Base-by-base conservation (phyloP, 2,113 vertebrate genomes). In the Barbus barbus region DNA sequence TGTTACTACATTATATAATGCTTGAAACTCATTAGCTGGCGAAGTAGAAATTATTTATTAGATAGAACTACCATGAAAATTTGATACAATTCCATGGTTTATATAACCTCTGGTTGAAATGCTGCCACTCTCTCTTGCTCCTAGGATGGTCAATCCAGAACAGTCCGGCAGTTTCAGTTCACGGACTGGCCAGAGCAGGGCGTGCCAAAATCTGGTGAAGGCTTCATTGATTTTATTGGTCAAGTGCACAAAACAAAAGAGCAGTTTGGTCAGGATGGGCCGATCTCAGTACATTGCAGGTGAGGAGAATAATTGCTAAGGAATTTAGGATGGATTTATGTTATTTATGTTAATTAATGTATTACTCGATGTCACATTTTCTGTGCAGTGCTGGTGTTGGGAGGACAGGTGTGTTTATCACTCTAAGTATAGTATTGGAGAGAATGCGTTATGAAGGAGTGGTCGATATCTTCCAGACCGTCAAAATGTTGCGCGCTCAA, bases 401-500 rank as follows among this genome's bases (percentile, higher is more conserved):
- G 83, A 95, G 98, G 89, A 99, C 97, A 11, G 98, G 98, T 78
- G 98, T 99, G 81, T 99, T 99, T 93, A 98, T 99, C 93, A 98
- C 98, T 22, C 93, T 99, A 83, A 99, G 98, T 88, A 99, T 99
- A 75, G 98, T 99, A 60, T 92, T 99, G 93, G 97, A 99, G 94
- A 95, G 98, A 94, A 99, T 99, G 98, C 95, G 98, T 94, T 99
- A 99, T 11, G 98, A 99, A 92, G 98, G 98, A 65, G 97, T 99
- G 89, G 97, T 99, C 91, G 98, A 99, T 93, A 98, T 99, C 92
- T 99, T 99, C 94, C 98, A 99, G 95, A 99, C 98, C 11, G 98
- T 99, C 92, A 99, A 99, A 96, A 99, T 99, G 97, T 92, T 99
- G 90, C 95, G 98, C 90, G 99, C 98, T 5, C 98, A 99, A 89